Percentiles rank a stretch among this genome's conserved stretches.
These are phyloP conservation scores for Oceanodroma tethys DNA, from an alignment of 2,113 vertebrate genomes.

Conservation along the genomic window DNA sequence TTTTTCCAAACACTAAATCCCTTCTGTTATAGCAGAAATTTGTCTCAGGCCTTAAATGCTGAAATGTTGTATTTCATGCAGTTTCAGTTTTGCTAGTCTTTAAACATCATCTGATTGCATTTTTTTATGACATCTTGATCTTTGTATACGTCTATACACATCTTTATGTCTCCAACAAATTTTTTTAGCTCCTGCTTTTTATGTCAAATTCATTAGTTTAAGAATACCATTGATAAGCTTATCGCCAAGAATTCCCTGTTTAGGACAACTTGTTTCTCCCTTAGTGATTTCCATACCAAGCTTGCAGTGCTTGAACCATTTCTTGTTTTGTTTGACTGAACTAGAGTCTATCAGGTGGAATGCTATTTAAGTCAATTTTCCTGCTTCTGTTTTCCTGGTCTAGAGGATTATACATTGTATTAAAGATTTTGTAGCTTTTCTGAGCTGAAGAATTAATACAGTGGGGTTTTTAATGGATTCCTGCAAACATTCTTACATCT, in stretches of 20 bases:
- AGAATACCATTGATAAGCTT: neutral
- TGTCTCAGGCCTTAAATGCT: neutral
- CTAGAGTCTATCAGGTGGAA: neutral
- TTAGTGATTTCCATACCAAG: neutral
- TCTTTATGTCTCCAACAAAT: neutral
- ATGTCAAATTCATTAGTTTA: neutral
- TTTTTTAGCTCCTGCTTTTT: neutral
- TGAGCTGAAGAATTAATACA: neutral
- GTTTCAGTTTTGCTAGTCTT: neutral
- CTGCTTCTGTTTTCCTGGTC: neutral
- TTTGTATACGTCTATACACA: neutral
- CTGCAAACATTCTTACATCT: neutral
- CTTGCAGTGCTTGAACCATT: neutral
- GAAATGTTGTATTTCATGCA: neutral
- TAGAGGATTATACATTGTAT: neutral
- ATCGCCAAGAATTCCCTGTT: neutral
- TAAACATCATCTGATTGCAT: neutral
- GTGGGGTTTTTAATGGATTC: neutral
- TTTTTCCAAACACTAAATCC: neutral
- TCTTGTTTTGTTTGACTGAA: neutral
- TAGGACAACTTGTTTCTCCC: neutral
- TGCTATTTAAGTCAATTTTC: neutral
- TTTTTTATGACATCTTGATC: neutral
- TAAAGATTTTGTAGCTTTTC: neutral
- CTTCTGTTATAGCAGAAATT: neutral